Conservation (phyloP, 2,113 vertebrate species). For the Syngnathoides biaculeatus region DNA sequence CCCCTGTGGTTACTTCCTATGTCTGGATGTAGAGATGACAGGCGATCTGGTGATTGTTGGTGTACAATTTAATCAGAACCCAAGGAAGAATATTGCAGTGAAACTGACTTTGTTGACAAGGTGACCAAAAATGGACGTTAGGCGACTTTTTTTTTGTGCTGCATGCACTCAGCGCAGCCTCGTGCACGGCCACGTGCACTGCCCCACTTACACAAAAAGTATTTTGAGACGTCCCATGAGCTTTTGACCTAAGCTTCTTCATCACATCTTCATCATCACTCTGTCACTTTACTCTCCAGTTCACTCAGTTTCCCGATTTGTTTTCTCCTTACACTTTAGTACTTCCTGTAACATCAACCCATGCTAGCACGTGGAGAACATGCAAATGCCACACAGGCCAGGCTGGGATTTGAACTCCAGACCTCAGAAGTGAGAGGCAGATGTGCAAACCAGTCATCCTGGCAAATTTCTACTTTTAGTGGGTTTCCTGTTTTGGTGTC, state of each 20-base stretch:
- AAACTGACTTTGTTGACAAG: background rate
- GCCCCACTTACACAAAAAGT: slow-evolving; percentile 63
- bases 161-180: background rate
- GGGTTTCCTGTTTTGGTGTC: background rate
- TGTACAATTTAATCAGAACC: background rate
- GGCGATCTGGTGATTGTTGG: background rate
- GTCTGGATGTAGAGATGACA: background rate
- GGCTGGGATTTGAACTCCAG: too few species aligned
- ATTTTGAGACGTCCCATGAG: slow-evolving; percentile 70
- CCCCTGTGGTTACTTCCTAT: too few species aligned
- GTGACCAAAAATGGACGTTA: background rate
- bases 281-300: background rate
- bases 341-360: background rate
- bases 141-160: background rate
- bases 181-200: slow-evolving; percentile 33
- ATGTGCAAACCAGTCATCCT: too few species aligned
- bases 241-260: slow-evolving; percentile 54
- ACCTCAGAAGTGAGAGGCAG: too few species aligned
- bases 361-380: too few species aligned
- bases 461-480: background rate
- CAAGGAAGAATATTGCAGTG: background rate
- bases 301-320: background rate
- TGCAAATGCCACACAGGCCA: too few species aligned
- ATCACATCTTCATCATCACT: background rate
- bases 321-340: background rate